phyloP scores from a whole-genome alignment of 2,113 vertebrate genomes.

The Dasyprocta punctata region DNA sequence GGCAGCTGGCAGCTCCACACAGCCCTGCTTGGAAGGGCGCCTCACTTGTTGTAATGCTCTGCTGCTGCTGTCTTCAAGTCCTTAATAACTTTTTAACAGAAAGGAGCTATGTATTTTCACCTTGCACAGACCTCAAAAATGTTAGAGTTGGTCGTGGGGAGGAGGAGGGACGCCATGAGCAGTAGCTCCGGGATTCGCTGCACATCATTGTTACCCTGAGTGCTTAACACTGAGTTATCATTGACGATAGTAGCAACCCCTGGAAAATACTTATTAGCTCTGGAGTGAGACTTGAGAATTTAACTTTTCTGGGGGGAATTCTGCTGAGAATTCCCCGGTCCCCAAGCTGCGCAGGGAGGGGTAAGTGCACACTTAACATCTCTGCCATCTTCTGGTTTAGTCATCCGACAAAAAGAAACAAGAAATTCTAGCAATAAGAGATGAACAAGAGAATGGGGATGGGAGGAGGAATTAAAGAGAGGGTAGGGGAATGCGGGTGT shows the following conservation, averaged over 20 bases:
- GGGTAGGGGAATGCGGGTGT: no score
- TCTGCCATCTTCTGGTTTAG: slow-evolving; percentile 88
- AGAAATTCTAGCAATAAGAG: background rate
- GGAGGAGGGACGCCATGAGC: background rate
- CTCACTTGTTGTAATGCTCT: background rate
- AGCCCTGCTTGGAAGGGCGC: background rate
- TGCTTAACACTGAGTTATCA: background rate
- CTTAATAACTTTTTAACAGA: background rate
- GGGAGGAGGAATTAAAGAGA: no score
- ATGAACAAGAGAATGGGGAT: background rate
- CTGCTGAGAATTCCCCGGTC: slow-evolving; percentile 89
- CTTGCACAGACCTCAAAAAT: background rate
- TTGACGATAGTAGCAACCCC: background rate
- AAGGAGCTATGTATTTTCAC: background rate
- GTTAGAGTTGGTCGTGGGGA: background rate
- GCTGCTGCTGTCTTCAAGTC: background rate
- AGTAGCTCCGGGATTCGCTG: background rate
- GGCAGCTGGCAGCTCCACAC: no score
- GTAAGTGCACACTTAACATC: slow-evolving; percentile 95
- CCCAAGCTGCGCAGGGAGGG: slow-evolving; percentile 90
- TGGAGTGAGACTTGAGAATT: background rate
- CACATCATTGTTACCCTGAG: background rate
- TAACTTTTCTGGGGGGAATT: background rate
- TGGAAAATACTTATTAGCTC: background rate
- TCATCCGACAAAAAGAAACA: background rate